Base-by-base conservation (phyloP, 1,140 invertebrate species). In the Temnothorax curvispinosus region DNA sequence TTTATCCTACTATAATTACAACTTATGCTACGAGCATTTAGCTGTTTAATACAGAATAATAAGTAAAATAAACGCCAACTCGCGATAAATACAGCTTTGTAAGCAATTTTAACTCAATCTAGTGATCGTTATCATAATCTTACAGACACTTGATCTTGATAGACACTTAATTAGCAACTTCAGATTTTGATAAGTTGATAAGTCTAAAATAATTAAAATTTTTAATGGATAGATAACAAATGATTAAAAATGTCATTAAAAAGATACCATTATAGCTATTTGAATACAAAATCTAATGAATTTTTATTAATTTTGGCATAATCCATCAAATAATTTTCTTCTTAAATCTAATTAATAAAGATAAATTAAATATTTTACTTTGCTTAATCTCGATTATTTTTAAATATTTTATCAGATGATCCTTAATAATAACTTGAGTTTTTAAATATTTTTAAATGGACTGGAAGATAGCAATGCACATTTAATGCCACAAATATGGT, bases 111-210 rank as follows among this genome's bases (percentile, higher is more conserved):
- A n/a, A 2, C 15, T 21, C 6, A 5, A 67, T 67, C 9, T 67
- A 35, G 7, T 8, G 18, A 38, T 74, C 5, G 2, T n/a, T 74
- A 21, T 21, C 9, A 54, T 35, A 71, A 52, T 71, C 4, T 72
- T 9, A 56, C 15, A 56, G 8, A 52, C 9, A 60, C 7, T 44
- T n/a, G 38, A 38, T 6, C 47, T 47, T 71, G 15, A 72, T 6
- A 50, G 15, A 52, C 11, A 32, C 18, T 54, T 56, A 56, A 74
- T 72, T 72, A 74, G 18, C 47, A 74, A 56, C 3, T 13, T 18
- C 9, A 74, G 18, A 74, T 56, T 35, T 72, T 72, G 9, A 32
- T 72, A 54, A 72, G 54, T 15, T 72, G 32, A 72, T 54, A 72
- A n/a, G 15, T 35, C 0, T 38, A 38, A 38, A 54, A 74, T 8